Evolutionary conservation across 2,113 vertebrate genomes (phyloP).

Genomic region (pig (Sus scrofa)): DNA sequence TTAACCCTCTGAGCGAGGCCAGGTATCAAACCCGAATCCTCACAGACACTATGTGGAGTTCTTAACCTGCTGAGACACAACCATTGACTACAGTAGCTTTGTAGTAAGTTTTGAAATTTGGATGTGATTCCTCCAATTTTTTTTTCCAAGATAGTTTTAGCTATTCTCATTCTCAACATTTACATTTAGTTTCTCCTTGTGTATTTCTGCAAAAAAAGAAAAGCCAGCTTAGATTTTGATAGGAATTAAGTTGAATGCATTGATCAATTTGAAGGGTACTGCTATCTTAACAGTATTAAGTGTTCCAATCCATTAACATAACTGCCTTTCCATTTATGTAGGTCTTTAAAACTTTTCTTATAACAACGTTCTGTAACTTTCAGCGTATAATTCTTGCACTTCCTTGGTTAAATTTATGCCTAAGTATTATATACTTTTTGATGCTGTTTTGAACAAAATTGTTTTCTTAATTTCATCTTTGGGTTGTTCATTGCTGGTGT

Average conservation of each 20-base stretch:
- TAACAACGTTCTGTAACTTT: background rate
- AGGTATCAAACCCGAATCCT: no score
- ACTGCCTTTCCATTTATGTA: background rate
- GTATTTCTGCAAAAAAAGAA: background rate
- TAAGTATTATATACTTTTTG: background rate
- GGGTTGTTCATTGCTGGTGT: background rate
- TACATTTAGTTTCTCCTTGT: background rate
- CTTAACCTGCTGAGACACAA: no score
- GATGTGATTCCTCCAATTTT: background rate
- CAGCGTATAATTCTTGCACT: background rate
- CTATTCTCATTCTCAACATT: background rate
- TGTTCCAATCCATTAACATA: background rate
- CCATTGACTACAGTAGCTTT: background rate
- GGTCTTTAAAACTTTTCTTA: background rate
- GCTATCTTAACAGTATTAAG: background rate
- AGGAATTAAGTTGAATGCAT: background rate
- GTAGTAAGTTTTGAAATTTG: background rate
- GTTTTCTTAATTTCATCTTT: slow-evolving; percentile 20
- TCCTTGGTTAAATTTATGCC: background rate
- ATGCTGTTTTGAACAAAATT: background rate
- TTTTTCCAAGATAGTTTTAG: background rate
- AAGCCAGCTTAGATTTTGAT: background rate
- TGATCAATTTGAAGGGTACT: background rate
- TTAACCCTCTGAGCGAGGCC: no score
- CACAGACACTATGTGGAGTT: no score